Base-by-base conservation (phyloP, 2,797 vertebrate genomes). In the Myripristis jacobus region DNA sequence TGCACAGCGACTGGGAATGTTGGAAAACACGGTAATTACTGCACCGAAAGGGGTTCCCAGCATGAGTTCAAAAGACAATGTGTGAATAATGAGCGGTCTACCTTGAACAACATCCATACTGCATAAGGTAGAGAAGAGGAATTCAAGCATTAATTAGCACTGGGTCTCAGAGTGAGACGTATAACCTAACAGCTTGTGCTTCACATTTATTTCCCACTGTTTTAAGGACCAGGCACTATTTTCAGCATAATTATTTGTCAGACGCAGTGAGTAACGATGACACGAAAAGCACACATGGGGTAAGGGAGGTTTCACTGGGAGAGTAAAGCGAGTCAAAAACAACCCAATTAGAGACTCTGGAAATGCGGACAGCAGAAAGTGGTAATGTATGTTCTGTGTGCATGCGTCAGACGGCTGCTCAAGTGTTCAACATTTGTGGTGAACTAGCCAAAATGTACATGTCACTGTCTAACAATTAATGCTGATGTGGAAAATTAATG, bases 281-380 rank as follows among this genome's bases (percentile, higher is more conserved):
- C 13, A 65, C 43, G 34, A 22, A 57, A 13, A 22, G 27, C 24
- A 27, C 16, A 31, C 22, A 13, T 2, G 2, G 11, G 41, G 48
- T 16, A n/a, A 8, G 2, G 27, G 18, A 46, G 10, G 6, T 21
- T 61, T 71, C 62, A 75, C 43, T 46, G 22, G 31, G 43, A 52
- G 22, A 16, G 21, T 44, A 18, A 66, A 29, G 9, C 51, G 59
- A 72, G 34, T 64, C 68, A 60, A n/a, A 52, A 66, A 56, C 59
- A 54, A 68, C 19, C 9, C 53, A 66, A 76, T 50, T 54, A 59
- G 51, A 60, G 54, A 38, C 41, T 48, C 34, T n/a, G 6, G 18
- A 6, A 46, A 46, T 46, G 19, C 4, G 7, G 18, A 19, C 16
- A 46, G 44, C 13, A 3, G 8, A 52, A 52, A 0, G 27, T 29